These are phyloP conservation scores for Meteorus colon DNA, from an alignment of 2,888 invertebrate species.

Conservation along the genomic window DNA sequence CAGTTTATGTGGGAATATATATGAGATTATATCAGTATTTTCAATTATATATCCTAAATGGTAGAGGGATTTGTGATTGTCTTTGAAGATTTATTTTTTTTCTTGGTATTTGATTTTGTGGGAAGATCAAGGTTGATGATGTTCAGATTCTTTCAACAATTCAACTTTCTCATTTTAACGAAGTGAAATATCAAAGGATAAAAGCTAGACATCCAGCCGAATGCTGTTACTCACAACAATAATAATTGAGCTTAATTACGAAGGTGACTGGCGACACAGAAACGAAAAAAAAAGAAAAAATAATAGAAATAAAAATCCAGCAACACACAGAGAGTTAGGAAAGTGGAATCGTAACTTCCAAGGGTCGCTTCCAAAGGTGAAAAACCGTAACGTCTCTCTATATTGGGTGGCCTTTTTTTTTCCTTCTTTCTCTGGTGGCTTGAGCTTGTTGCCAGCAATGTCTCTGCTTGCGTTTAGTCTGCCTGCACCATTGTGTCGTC, in stretches of 20 bases:
- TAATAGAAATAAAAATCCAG: constrained; percentile 37
- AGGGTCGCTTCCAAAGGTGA: not conserved
- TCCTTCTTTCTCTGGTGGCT: constrained; percentile 30
- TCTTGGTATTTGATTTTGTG: too few species aligned
- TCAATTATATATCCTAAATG: not conserved
- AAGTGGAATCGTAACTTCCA: constrained; percentile 1
- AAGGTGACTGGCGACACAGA: constrained; percentile 40
- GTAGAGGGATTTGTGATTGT: not conserved
- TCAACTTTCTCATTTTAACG: too few species aligned
- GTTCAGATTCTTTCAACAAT: too few species aligned
- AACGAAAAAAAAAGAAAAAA: constrained; percentile 46
- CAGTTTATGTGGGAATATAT: not conserved
- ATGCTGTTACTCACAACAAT: constrained; percentile 55
- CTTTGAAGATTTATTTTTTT: not conserved
- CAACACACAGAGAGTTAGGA: constrained; percentile 2
- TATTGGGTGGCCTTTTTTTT: constrained; percentile 31
- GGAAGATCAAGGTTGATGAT: too few species aligned
- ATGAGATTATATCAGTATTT: not conserved
- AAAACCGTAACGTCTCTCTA: constrained; percentile 12
- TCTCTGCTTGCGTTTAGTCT: constrained; percentile 17
- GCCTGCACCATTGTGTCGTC: constrained; percentile 50
- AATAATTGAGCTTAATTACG: constrained; percentile 64
- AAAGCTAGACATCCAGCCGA: not conserved
- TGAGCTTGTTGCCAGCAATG: constrained; percentile 25
- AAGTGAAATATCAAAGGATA: too few species aligned